phyloP scores from a whole-genome alignment of 1,140 invertebrate genomes.

The Hylyphantes graminicola region DNA sequence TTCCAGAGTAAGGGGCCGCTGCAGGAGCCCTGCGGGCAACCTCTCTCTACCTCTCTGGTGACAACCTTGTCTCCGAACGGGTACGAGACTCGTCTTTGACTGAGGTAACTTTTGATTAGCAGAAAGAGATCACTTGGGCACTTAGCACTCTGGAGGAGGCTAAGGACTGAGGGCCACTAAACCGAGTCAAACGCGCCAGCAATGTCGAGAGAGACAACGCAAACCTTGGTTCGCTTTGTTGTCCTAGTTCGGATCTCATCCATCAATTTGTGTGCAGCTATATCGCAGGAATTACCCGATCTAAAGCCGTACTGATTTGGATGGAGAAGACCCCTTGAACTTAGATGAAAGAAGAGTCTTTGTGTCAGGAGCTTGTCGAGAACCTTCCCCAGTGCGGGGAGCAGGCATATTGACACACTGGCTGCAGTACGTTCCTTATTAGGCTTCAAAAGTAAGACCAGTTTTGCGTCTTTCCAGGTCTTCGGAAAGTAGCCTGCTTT shows the following conservation, averaged over 20 bases:
- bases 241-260: neutral
- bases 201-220: neutral
- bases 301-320: neutral
- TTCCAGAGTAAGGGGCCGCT: neutral
- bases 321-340: neutral
- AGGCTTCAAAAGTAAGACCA: too few species aligned
- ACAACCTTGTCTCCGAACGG: fast-evolving
- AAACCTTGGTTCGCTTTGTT: neutral
- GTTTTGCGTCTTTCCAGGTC: conserved; percentile 62
- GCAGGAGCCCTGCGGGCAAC: neutral
- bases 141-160: neutral
- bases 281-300: neutral
- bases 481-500: conserved; percentile 22
- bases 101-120: neutral
- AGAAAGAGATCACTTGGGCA: neutral
- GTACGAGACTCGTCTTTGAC: neutral
- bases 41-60: neutral
- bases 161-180: neutral
- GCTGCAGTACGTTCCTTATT: too few species aligned
- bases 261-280: neutral
- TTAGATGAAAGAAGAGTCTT: neutral
- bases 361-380: conserved; percentile 29
- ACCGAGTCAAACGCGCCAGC: neutral
- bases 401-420: conserved; percentile 63
- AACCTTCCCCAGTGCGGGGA: conserved; percentile 26